phyloP scores from a whole-genome alignment of 2,888 invertebrate species.

The Cephonodes hylas region DNA sequence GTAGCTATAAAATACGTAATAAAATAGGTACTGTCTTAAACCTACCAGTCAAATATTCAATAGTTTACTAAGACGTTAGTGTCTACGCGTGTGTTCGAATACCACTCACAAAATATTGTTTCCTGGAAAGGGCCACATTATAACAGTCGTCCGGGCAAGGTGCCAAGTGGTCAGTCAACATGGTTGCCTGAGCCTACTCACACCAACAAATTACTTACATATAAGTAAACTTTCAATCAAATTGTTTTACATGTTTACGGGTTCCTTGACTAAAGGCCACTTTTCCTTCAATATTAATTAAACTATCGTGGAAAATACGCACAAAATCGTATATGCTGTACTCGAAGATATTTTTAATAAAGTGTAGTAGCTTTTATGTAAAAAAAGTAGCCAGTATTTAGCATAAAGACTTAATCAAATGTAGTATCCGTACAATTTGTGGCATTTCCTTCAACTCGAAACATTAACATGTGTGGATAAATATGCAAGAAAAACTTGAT shows the following conservation, averaged over 20 bases:
- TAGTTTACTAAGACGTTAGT: conserved; percentile 11
- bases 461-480: conserved; percentile 1
- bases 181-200: conserved; percentile 48
- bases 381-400: no score
- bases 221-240: conserved; percentile 54
- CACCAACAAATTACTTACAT: conserved; percentile 55
- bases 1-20: no score
- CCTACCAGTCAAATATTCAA: conserved; percentile 3
- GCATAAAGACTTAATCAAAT: neutral
- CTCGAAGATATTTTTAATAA: no score
- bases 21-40: no score
- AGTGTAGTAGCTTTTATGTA: no score
- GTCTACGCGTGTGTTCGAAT: conserved; percentile 45
- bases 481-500: conserved; percentile 4
- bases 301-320: neutral
- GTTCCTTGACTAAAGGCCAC: conserved; percentile 38
- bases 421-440: neutral
- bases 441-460: neutral
- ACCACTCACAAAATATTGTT: conserved; percentile 48
- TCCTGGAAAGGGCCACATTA: conserved; percentile 65
- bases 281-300: conserved; percentile 38
- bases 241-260: conserved; percentile 47
- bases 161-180: conserved; percentile 73
- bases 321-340: neutral
- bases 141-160: conserved; percentile 55